Conservation (phyloP, 2,888 invertebrate species). For the Drosophila pegasa region DNA sequence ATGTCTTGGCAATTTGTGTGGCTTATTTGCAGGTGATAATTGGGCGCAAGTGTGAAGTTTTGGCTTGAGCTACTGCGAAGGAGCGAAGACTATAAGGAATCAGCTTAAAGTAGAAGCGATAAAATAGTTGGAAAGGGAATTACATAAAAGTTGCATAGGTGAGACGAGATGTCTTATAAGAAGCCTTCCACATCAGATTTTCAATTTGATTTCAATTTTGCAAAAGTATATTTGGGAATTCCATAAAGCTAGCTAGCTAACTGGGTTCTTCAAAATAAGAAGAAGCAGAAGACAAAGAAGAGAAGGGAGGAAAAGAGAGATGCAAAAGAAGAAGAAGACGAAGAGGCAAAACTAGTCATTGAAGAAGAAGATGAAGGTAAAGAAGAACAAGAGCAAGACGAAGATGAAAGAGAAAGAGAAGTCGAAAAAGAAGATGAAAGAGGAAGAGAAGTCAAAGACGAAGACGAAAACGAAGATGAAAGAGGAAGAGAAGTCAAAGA, state of each 20-base stretch:
- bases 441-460: not conserved
- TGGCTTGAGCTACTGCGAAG: not conserved
- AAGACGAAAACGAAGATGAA: not conserved
- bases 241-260: too few relatives aligned
- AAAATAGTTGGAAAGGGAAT: not conserved
- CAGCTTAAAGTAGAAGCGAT: not conserved
- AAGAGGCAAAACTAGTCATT: too few relatives aligned
- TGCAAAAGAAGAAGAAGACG: too few relatives aligned
- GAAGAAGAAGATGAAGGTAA: too few relatives aligned
- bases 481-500: not conserved
- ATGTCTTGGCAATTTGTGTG: not conserved
- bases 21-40: constrained; percentile 11
- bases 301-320: too few relatives aligned
- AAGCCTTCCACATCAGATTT: too few relatives aligned
- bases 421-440: not conserved
- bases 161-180: not conserved
- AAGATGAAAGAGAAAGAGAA: not conserved
- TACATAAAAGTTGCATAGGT: too few relatives aligned
- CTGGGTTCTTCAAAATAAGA: too few relatives aligned
- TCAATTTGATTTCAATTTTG: too few relatives aligned
- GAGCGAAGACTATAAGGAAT: not conserved
- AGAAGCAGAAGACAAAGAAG: too few relatives aligned
- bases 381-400: too few relatives aligned
- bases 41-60: constrained; percentile 4
- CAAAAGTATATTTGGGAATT: too few relatives aligned